These are phyloP conservation scores for Fregata magnificens DNA, from an alignment of 2,113 vertebrate genomes.

Conservation along the genomic window DNA sequence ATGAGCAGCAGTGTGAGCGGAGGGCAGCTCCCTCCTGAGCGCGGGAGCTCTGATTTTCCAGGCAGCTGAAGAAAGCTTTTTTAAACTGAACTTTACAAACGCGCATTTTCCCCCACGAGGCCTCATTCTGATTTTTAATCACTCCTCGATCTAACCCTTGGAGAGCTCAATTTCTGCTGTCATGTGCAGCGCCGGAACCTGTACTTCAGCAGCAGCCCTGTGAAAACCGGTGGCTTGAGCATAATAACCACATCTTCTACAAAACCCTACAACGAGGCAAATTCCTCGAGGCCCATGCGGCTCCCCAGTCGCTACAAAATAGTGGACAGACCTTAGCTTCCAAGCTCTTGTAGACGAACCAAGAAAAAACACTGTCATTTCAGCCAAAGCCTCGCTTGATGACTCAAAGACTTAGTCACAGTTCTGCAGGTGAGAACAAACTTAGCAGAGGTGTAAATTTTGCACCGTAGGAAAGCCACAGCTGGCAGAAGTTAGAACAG, in stretches of 20 bases:
- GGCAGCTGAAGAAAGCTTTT: background rate
- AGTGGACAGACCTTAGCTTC: background rate
- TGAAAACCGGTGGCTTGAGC: background rate
- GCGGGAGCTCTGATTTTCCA: background rate
- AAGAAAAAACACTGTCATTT: accelerated
- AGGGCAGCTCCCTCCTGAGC: background rate
- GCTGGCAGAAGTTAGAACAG: background rate
- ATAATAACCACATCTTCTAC: background rate
- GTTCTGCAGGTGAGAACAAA: background rate
- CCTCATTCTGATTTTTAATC: background rate
- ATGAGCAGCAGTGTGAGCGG: accelerated
- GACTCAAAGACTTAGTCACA: background rate
- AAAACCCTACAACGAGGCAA: background rate
- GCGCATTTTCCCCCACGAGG: background rate
- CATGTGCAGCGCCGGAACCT: background rate
- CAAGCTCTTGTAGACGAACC: background rate
- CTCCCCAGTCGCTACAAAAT: accelerated
- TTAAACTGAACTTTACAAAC: background rate
- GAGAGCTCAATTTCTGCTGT: background rate
- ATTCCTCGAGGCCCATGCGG: accelerated
- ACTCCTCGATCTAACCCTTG: background rate
- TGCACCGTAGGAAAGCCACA: background rate
- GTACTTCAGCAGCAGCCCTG: background rate
- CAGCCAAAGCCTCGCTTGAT: background rate
- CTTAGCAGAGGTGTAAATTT: background rate